Evolutionary conservation across 2,888 invertebrate genomes (phyloP), one percentile per base, ranked within the genome.

Genomic region (Drosophila sordidula): DNA sequence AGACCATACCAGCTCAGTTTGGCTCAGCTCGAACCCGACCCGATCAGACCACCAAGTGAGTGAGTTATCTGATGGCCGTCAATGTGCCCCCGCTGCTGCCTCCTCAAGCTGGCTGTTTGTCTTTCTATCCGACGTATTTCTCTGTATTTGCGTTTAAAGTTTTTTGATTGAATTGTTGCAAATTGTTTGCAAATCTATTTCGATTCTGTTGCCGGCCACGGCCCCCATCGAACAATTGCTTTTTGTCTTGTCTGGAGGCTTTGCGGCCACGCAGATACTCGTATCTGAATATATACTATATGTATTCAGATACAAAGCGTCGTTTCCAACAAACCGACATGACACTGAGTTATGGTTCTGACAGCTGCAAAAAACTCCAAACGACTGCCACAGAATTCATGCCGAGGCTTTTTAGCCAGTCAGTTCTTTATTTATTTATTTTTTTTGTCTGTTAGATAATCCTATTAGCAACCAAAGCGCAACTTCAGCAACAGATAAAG

Each of bases 151-250:
- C 78, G 85, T 87, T 87, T 87, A 87, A 86, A 85, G 85, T 86
- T 87, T 89, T 90, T 90, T 90, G 90, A 90, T 90, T 90, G 90
- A 90, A 90, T 90, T 90, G 89, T 89, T 90, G 90, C 87, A 90
- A 90, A 87, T 84, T 90, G 89, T 86, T 90, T 86, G 82, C 82
- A 79, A 87, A 89, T 86, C 87, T 86, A 86, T 86, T 86, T 85
- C 76, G 75, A 75, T 75, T 71, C 72, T 68, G 52, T 71, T 55
- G 57, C 63, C 41, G 46, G 59, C 67, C 55, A 75, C 63, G 69
- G 70, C 73, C 67, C 54, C 70, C 68, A 78, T 82, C 70, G 76
- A 87, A 86, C 85, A 86, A 87, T 86, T 86, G 85, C 63, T 87
- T 86, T 85, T 85, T 86, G 87, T 85, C 85, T 85, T 84, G 80